phyloP scores from a whole-genome alignment of 2,888 invertebrate species.

The Eristalis tenax region DNA sequence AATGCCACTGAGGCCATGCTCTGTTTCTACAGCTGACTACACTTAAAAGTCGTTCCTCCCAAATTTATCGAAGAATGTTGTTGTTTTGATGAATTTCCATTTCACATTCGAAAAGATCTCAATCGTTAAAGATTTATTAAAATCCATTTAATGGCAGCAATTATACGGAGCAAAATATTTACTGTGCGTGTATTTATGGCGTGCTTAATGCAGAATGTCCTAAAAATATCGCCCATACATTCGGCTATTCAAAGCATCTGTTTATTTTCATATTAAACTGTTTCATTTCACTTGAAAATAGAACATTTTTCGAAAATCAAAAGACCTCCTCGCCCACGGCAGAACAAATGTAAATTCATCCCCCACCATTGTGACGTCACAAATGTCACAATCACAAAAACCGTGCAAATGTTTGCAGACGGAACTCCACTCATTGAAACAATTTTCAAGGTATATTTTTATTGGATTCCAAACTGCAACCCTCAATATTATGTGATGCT shows the following conservation, averaged over 20 bases:
- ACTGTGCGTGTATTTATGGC: slow-evolving; percentile 19
- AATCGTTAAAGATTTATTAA: slow-evolving; percentile 60
- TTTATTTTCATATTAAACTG: slow-evolving; percentile 63
- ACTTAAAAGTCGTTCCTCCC: slow-evolving; percentile 13
- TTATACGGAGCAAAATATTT: slow-evolving; percentile 27
- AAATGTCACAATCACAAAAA: no score
- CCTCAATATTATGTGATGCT: background rate
- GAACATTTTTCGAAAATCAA: slow-evolving; percentile 40
- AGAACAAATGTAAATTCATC: background rate
- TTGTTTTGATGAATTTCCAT: slow-evolving; percentile 54
- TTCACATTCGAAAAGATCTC: slow-evolving; percentile 28
- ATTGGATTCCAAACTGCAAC: slow-evolving; percentile 30
- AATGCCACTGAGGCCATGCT: background rate
- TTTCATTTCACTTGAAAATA: slow-evolving; percentile 50
- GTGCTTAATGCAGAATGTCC: slow-evolving; percentile 44
- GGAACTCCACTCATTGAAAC: slow-evolving; percentile 1
- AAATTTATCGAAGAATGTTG: slow-evolving; percentile 39
- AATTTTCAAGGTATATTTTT: slow-evolving; percentile 8
- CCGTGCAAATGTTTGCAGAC: background rate
- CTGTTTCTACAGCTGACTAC: background rate
- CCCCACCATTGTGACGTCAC: slow-evolving; percentile 39
- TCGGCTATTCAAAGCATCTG: slow-evolving; percentile 56
- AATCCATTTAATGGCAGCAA: slow-evolving; percentile 59
- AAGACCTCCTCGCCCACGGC: slow-evolving; percentile 18
- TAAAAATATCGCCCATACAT: slow-evolving; percentile 53